These are phyloP conservation scores for Eupithecia subfuscata DNA, from an alignment of 2,888 invertebrate genomes.

Conservation along the genomic window DNA sequence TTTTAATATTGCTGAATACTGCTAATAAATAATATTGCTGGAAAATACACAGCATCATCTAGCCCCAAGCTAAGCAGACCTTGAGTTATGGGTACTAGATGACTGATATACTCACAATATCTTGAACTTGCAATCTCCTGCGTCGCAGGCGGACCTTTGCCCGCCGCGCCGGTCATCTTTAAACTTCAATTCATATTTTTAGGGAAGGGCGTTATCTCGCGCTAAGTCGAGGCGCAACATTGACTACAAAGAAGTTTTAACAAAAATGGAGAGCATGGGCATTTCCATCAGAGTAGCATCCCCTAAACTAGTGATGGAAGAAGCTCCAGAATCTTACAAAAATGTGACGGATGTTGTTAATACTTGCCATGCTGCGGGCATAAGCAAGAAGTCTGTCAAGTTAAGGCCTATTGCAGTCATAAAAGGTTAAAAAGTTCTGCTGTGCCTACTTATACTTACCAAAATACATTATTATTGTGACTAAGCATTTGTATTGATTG, in stretches of 20 bases:
- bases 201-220: conserved; percentile 98
- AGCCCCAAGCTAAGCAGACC: too few species aligned
- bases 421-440: conserved; percentile 88
- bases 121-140: too few species aligned
- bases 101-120: too few species aligned
- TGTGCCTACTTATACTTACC: not conserved
- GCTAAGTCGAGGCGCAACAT: conserved; percentile 98
- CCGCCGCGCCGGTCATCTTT: too few species aligned
- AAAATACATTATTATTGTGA: conserved; percentile 23
- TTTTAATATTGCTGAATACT: too few species aligned
- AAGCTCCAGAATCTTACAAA: conserved; percentile 99
- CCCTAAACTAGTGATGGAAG: conserved; percentile 99
- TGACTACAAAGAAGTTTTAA: conserved; percentile 95
- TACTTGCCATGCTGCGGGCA: conserved; percentile 98
- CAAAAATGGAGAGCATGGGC: conserved; percentile 91
- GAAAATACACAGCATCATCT: too few species aligned
- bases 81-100: too few species aligned
- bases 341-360: conserved; percentile 99
- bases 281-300: conserved; percentile 99
- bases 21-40: too few species aligned
- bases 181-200: conserved; percentile 47
- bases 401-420: conserved; percentile 99
- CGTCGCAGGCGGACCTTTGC: too few species aligned
- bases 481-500: conserved; percentile 28
- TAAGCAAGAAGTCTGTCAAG: conserved; percentile 98